Evolutionary conservation across 1,140 invertebrate species (phyloP), one percentile per base, ranked within the genome.

Genomic region (Aleiodes sp.): DNA sequence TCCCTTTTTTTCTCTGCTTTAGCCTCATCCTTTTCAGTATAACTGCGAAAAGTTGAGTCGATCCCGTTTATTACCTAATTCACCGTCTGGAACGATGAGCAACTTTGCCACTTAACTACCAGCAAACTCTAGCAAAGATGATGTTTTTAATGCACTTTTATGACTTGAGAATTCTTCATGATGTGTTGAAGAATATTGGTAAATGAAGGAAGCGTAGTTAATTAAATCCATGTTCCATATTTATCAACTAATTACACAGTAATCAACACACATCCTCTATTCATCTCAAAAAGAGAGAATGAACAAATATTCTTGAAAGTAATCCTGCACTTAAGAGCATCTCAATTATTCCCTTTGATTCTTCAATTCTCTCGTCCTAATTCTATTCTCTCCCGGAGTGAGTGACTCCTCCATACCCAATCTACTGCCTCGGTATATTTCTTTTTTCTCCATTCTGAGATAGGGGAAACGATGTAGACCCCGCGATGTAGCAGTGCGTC

Each of bases 401-500:
- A 56, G 21, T 24, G 21, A 59, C 24, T 59, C 31, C 31, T 26
- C 56, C 41, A n/a, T n/a, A n/a, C 8, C 7, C 39, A n/a, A 43
- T n/a, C 4, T 29, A 12, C 29, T 26, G 7, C 26, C 56, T 14
- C 24, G 14, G 14, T 28, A 16, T 14, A 31, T 59, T 59, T 59
- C 14, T 29, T 59, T 28, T 28, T 29, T 56, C 46, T 56, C 19
- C 19, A 56, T 56, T 24, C 19, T 37, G 7, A 10, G 16, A 19
- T 46, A 14, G 10, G 37, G 10, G 2, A 39, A 39, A 39, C 37
- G 37, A 39, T 39, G 37, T 39, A 12, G 10, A 9, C 37, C 16
- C 57, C 35, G 31, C 33, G 4, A 46, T 73, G 46, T 68, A 68
- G 62, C 62, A 35, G 21, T 73, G 66, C 65, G 69, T 61, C 76